Percentiles rank a stretch among this genome's conserved stretches.
These are phyloP conservation scores for Catalaphyllia jardinei DNA, from an alignment of 64 coral and sea anemone species.

Conservation along the genomic window DNA sequence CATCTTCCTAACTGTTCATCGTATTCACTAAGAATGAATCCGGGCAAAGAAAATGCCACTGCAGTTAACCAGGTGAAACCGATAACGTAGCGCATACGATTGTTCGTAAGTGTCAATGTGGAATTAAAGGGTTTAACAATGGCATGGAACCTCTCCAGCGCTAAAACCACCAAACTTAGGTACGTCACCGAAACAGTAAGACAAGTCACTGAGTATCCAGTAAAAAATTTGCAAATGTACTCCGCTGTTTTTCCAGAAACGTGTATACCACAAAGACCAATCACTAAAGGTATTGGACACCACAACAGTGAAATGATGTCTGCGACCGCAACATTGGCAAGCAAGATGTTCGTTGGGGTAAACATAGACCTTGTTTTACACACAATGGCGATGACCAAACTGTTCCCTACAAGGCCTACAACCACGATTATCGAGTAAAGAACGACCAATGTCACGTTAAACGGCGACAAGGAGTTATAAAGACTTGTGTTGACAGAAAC, in stretches of 20 bases:
- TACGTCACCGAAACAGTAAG: slow-evolving; percentile 21
- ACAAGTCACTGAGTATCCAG: slow-evolving; percentile 18
- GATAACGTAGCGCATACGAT: slow-evolving; percentile 20
- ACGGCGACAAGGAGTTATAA: not conserved
- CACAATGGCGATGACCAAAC: slow-evolving; percentile 59
- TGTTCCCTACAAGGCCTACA: slow-evolving; percentile 53
- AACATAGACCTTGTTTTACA: slow-evolving; percentile 49
- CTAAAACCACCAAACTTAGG: slow-evolving; percentile 33
- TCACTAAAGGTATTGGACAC: slow-evolving; percentile 29
- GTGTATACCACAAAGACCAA: not conserved
- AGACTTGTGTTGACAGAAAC: not conserved
- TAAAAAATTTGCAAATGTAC: slow-evolving; percentile 50
- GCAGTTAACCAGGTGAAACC: slow-evolving; percentile 27
- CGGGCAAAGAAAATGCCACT: slow-evolving; percentile 9
- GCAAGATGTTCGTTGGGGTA: slow-evolving; percentile 70
- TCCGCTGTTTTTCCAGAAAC: not conserved
- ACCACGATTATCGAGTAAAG: slow-evolving; percentile 29
- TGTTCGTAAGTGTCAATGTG: not conserved
- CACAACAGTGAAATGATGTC: slow-evolving; percentile 56
- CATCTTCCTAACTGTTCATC: slow-evolving; percentile 24
- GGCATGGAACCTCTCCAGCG: slow-evolving; percentile 55
- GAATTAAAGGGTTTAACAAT: slow-evolving; percentile 42
- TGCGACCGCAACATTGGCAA: slow-evolving; percentile 33
- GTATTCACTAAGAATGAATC: slow-evolving; percentile 39
- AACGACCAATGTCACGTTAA: not conserved